These are phyloP conservation scores for Reticulitermes lucifugus DNA, from an alignment of 2,888 invertebrate genomes.

Conservation along the genomic window DNA sequence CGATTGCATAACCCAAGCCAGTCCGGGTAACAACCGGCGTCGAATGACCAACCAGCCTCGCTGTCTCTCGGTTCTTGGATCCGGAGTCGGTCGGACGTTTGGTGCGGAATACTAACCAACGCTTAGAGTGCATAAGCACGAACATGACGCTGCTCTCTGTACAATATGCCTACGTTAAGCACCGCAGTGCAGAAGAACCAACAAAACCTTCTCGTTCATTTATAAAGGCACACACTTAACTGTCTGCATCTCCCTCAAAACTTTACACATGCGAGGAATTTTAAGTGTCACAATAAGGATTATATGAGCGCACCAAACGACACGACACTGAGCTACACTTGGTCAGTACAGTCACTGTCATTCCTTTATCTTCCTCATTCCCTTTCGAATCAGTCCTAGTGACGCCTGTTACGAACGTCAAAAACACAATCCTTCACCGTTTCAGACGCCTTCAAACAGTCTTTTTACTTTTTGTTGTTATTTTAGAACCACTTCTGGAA, in stretches of 20 bases:
- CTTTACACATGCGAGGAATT: conserved; percentile 11
- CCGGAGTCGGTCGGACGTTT: not conserved
- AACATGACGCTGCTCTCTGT: conserved; percentile 7
- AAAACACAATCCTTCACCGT: too few species aligned
- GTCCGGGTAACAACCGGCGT: not conserved
- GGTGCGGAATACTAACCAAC: conserved; percentile 27
- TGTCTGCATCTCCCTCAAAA: not conserved
- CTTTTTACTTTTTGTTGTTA: too few species aligned
- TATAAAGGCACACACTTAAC: not conserved
- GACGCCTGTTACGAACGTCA: too few species aligned
- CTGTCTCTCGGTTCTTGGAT: conserved; percentile 15
- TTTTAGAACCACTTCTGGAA: too few species aligned
- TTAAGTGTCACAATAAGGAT: not conserved
- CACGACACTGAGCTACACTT: too few species aligned
- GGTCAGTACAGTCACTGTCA: too few species aligned
- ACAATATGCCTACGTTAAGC: not conserved
- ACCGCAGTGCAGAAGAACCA: not conserved
- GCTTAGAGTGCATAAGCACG: conserved; percentile 36
- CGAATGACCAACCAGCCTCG: not conserved
- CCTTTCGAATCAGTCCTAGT: too few species aligned
- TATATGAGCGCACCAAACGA: not conserved
- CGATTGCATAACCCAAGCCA: not conserved
- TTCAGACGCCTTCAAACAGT: too few species aligned
- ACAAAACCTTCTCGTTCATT: conserved; percentile 2
- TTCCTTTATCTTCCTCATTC: too few species aligned